Base-by-base conservation (phyloP, 2,113 vertebrate genomes). In the Girardinichthys multiradiatus region DNA sequence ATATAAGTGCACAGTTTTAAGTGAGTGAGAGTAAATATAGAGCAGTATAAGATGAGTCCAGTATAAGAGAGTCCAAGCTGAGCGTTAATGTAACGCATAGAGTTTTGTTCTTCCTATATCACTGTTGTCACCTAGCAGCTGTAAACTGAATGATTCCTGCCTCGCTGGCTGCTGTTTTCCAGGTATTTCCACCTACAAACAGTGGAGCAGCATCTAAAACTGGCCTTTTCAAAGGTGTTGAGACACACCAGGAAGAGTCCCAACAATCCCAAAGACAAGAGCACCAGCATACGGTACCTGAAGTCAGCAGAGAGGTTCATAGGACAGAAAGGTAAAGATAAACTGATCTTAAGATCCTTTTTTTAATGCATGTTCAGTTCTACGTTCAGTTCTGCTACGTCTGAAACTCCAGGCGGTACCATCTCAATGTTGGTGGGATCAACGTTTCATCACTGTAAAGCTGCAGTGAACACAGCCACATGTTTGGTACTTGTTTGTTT, bases 211-310 rank as follows among this genome's bases (percentile, higher is more conserved):
- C 98, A 99, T 90, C 95, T 97, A 94, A 99, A 98, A 92, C 94
- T 99, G 88, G 98, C 98, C 72, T 99, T 99, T 92, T 99, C 98
- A 76, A 99, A 99, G 89, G 98, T 99, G 69, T 94, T 99, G 72
- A 94, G 97, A 85, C 98, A 99, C 92, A 99, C 98, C 67, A 97
- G 98, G 92, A 99, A 99, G 94, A 99, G 97, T 81, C 96, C 98
- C 76, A 96, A 96, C 82, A 99, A 98, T 88, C 97, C 97, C 81
- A 99, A 99, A 95, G 98, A 99, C 88, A 99, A 99, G 92, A 99
- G 96, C 94, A 99, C 98, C 83, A 99, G 97, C 92, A 99, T 99
- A 81, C 96, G 98, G 72, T 99, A 98, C 86, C 94, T 98, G 57
- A 99, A 98, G 93, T 95, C 97, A 57, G 93, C 95, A 61, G 98